Evolutionary conservation across 1,140 invertebrate genomes (phyloP).

Genomic region (Drosophila azteca): DNA sequence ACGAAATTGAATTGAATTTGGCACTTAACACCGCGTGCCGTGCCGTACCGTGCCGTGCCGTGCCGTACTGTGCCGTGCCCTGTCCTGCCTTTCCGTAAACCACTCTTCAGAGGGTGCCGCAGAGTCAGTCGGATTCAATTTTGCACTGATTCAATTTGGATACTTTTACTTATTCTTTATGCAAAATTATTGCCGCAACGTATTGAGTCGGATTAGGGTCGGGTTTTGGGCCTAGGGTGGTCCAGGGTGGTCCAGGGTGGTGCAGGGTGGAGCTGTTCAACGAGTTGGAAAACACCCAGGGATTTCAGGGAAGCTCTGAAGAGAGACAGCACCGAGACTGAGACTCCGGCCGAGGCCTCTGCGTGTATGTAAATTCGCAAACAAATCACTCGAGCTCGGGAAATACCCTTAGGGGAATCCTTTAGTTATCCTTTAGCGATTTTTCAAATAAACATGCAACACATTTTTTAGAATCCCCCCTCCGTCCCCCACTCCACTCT

Average conservation of each 20-base stretch:
- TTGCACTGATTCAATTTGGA: slow-evolving; percentile 69
- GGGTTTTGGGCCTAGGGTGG: background rate
- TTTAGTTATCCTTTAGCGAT: slow-evolving; percentile 81
- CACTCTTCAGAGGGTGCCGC: background rate
- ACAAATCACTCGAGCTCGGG: slow-evolving; percentile 75
- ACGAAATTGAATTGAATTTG: slow-evolving; percentile 70
- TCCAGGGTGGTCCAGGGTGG: too few relatives aligned
- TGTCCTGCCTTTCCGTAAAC: too few relatives aligned
- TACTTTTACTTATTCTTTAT: slow-evolving; percentile 70
- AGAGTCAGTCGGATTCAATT: slow-evolving; percentile 31
- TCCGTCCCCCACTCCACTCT: background rate
- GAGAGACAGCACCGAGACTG: background rate
- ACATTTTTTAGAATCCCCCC: slow-evolving; percentile 49
- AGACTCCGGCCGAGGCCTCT: slow-evolving; percentile 13
- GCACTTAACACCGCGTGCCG: slow-evolving; percentile 35
- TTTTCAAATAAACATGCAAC: slow-evolving; percentile 78
- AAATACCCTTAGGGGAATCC: slow-evolving; percentile 77
- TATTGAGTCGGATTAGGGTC: slow-evolving; percentile 30
- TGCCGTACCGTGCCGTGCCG: too few relatives aligned
- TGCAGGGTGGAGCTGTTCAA: slow-evolving; percentile 52
- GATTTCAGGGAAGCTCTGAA: slow-evolving; percentile 20
- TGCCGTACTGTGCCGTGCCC: too few relatives aligned
- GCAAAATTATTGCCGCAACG: slow-evolving; percentile 72
- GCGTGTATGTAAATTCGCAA: slow-evolving; percentile 74
- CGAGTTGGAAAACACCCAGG: slow-evolving; percentile 75